Evolutionary conservation across 2,113 vertebrate species (phyloP).

Genomic region (Casuarius casuarius): DNA sequence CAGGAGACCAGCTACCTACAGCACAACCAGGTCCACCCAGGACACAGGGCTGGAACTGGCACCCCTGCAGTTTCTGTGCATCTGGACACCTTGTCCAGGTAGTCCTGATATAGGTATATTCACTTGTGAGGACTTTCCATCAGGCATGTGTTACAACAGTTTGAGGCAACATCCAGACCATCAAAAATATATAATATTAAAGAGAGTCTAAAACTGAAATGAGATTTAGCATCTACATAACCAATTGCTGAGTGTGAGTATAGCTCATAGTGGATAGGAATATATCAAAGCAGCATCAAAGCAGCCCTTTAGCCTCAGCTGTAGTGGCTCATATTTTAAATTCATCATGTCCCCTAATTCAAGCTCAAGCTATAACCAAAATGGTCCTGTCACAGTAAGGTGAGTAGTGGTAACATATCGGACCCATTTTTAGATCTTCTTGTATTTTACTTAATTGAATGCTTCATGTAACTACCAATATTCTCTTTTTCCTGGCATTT

Average conservation of each 20-base stretch:
- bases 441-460: not conserved
- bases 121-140: not conserved
- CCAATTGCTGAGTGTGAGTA: not conserved
- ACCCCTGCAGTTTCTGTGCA: not conserved
- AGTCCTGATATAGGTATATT: not conserved
- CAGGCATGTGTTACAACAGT: not conserved
- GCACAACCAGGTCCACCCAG: not conserved
- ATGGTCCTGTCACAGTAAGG: not conserved
- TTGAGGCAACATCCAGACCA: not conserved
- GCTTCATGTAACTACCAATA: fast-evolving
- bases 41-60: too few relatives aligned
- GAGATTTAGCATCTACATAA: not conserved
- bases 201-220: not conserved
- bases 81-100: not conserved
- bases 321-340: not conserved
- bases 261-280: not conserved
- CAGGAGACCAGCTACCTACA: not conserved
- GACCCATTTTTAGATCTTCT: not conserved
- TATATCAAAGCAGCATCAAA: not conserved
- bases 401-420: not conserved
- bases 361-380: not conserved
- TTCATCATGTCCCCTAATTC: not conserved
- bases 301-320: not conserved
- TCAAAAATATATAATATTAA: not conserved
- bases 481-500: not conserved